Percentiles rank a stretch among this genome's conserved stretches.
Evolutionary conservation across 1,140 invertebrate species (phyloP).

Genomic region (Penaeus chinensis): DNA sequence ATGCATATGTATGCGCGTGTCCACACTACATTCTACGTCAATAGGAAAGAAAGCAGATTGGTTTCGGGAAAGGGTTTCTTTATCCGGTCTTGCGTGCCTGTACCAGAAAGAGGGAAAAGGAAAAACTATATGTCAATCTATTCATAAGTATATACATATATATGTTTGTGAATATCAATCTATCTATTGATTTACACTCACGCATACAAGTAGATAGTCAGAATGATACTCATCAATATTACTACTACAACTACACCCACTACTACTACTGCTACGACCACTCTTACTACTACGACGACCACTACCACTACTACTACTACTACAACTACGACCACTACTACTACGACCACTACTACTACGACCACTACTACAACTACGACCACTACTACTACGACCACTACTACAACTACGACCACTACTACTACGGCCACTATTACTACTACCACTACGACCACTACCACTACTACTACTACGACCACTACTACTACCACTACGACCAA

Average conservation of each 20-base stretch:
- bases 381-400: slow-evolving; percentile 1
- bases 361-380: neutral
- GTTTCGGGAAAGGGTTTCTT: too few relatives aligned
- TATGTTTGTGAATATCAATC: too few relatives aligned
- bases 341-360: neutral
- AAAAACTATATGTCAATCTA: too few relatives aligned
- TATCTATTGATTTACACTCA: too few relatives aligned
- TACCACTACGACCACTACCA: neutral
- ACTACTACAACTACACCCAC: slow-evolving; percentile 6
- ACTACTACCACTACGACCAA: neutral
- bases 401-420: neutral
- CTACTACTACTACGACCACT: neutral
- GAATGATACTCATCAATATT: slow-evolving; percentile 15
- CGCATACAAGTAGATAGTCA: too few relatives aligned
- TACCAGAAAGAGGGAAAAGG: too few relatives aligned
- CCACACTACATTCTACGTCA: too few relatives aligned
- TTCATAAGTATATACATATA: too few relatives aligned
- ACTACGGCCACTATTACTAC: neutral
- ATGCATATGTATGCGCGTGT: too few relatives aligned
- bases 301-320: neutral
- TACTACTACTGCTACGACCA: neutral
- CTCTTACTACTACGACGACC: neutral
- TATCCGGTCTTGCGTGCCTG: too few relatives aligned
- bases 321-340: slow-evolving; percentile 10
- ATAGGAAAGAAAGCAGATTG: too few relatives aligned